A percentile compares a stretch with the other conserved stretches of the same genome.
Conservation (phyloP, 2,113 vertebrate genomes). For the Tricholaema leucomelas region DNA sequence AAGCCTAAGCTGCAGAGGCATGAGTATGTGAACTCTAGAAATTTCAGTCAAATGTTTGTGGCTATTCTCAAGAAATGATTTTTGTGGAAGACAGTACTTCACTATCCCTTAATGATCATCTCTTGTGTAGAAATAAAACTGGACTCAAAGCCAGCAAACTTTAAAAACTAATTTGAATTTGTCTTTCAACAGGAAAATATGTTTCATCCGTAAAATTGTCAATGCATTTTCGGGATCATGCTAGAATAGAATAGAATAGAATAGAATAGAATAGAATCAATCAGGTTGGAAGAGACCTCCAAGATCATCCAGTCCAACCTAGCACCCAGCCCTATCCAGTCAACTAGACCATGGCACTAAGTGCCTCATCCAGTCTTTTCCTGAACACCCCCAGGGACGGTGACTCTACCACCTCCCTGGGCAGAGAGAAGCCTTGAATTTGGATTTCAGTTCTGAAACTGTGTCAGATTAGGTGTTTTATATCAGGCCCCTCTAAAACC, state of each 20-base stretch:
- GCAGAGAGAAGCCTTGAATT: neutral
- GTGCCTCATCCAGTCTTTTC: too few relatives aligned
- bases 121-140: neutral
- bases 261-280: too few relatives aligned
- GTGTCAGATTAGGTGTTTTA: neutral
- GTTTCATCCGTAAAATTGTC: neutral
- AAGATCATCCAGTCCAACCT: too few relatives aligned
- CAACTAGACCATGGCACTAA: too few relatives aligned
- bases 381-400: too few relatives aligned
- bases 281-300: too few relatives aligned
- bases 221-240: neutral
- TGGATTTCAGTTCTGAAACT: neutral
- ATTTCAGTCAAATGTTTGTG: neutral
- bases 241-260: too few relatives aligned
- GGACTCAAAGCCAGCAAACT: neutral
- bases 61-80: neutral
- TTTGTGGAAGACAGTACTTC: neutral
- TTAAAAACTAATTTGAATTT: conserved; percentile 1
- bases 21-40: neutral
- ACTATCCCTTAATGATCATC: neutral
- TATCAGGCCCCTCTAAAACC: neutral
- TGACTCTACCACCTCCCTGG: too few relatives aligned
- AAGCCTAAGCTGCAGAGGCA: neutral
- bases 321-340: too few relatives aligned
- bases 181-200: neutral